Base-by-base conservation (phyloP, 2,797 vertebrate species). In the Eurystomus glaucurus region DNA sequence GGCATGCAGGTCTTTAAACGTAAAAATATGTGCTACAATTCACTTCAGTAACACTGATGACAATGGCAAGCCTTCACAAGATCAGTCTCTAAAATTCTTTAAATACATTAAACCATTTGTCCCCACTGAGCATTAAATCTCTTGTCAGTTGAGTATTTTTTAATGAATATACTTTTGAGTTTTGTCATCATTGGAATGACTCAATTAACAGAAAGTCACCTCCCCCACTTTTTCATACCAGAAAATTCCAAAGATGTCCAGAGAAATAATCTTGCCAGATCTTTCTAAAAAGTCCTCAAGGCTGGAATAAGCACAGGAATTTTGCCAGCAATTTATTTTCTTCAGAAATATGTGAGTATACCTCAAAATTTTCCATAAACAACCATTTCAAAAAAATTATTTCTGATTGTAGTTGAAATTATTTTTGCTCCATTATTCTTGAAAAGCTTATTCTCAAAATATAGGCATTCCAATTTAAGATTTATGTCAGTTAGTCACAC, bases 151-250 rank as follows among this genome's bases (percentile, higher is more conserved):
- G 78, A 94, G 61, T 93, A 95, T 92, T 98, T 98, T 97, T 97
- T 98, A 98, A 98, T 98, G 97, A 98, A 97, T 92, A 88, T 92
- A 97, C 74, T 98, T 97, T 96, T 97, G 96, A 96, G 72, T 97
- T 98, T 97, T 98, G 92, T 83, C 96, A 97, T 90, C 90, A 92
- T 94, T 75, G 91, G 72, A 87, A 97, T 96, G 86, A 95, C 91
- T 96, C 94, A 95, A 95, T 97, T 96, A 98, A 95, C 80, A 95
- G 82, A 97, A 89, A 79, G n/a, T 55, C 78, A 88, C 78, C 58
- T 96, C 77, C 91, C 81, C 75, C 58, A 29, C 43, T 69, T 89
- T 58, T 55, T 37, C 15, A 57, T 26, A 88, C 60, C 83, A 94
- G 77, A 76, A 92, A 86, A 95, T 91, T 76, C 89, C 23, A 95